phyloP scores from a whole-genome alignment of 1,140 invertebrate genomes.

The Varroa destructor region DNA sequence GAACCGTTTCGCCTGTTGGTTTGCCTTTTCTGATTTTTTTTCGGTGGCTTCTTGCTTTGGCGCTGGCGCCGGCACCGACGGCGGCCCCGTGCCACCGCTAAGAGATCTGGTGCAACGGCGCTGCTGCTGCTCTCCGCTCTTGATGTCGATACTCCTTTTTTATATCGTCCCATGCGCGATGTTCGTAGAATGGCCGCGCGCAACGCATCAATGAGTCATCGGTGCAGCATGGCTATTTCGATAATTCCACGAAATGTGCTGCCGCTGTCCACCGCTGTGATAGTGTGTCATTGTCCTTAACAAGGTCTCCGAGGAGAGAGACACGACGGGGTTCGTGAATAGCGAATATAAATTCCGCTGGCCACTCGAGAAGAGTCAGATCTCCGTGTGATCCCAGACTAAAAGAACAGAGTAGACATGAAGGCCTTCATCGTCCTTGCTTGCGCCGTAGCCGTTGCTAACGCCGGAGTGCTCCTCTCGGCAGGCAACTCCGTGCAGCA shows the following conservation, averaged over 20 bases:
- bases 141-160: too few relatives aligned
- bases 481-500: constrained; percentile 7
- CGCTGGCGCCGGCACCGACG: too few relatives aligned
- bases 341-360: constrained; percentile 6
- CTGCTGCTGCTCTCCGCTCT: too few relatives aligned
- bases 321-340: constrained; percentile 7
- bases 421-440: constrained; percentile 23
- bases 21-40: too few relatives aligned
- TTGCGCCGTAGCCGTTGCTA: constrained; percentile 6
- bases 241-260: constrained; percentile 1
- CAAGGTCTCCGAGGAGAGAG: constrained; percentile 4
- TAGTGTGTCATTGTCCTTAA: constrained; percentile 13
- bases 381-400: constrained; percentile 1
- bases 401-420: neutral
- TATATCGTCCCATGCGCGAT: too few relatives aligned
- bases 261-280: neutral
- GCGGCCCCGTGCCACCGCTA: too few relatives aligned
- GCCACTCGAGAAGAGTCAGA: neutral
- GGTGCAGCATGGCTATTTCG: too few relatives aligned
- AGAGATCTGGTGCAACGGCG: too few relatives aligned
- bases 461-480: constrained; percentile 14
- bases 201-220: too few relatives aligned
- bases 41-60: too few relatives aligned
- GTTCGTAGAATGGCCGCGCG: too few relatives aligned
- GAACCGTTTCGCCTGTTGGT: too few relatives aligned